Conservation (phyloP, 2,113 vertebrate genomes). For the Deroptyus accipitrinus region DNA sequence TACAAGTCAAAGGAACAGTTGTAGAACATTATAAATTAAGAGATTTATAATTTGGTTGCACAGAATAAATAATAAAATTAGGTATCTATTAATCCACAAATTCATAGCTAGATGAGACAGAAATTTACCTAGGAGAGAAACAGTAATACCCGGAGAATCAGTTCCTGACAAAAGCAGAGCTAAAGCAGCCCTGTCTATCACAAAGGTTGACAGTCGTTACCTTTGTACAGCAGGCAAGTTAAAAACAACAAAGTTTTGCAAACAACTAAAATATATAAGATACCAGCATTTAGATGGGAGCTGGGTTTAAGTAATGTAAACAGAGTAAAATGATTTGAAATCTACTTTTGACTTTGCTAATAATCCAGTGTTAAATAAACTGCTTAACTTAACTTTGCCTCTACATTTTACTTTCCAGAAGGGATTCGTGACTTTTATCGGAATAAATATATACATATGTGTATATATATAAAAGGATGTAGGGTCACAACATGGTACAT, state of each 20-base stretch:
- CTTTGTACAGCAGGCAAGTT: not conserved
- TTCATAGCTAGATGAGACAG: not conserved
- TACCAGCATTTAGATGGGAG: not conserved
- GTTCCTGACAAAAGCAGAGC: not conserved
- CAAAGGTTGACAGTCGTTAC: not conserved
- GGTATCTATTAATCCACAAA: not conserved
- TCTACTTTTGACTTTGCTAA: not conserved
- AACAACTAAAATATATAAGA: not conserved
- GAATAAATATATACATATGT: not conserved
- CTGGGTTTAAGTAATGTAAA: not conserved
- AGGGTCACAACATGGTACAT: rapidly evolving
- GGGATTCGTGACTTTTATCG: not conserved
- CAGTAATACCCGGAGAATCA: not conserved
- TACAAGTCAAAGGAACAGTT: not conserved
- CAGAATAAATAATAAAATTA: not conserved
- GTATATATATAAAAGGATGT: not conserved
- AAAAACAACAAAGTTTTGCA: not conserved
- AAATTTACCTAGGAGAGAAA: not conserved
- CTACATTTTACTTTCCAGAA: not conserved
- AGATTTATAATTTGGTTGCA: not conserved
- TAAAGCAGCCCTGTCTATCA: not conserved
- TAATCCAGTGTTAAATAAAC: not conserved
- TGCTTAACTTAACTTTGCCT: not conserved
- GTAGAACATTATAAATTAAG: not conserved
- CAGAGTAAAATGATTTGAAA: not conserved